Conservation (phyloP, 2,797 vertebrate genomes). For the Leptatherina wallacei region DNA sequence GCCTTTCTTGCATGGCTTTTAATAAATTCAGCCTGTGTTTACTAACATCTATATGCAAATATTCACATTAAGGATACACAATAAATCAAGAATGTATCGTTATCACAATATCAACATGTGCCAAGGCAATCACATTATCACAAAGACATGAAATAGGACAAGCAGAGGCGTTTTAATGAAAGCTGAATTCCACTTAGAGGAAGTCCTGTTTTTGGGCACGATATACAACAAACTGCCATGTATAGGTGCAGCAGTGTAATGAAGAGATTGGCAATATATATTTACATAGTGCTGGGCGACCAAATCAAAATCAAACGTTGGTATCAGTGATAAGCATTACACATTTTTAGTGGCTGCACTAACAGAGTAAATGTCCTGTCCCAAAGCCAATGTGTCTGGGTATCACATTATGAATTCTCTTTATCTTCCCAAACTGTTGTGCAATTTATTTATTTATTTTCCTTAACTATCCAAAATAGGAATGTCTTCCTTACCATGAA, state of each 20-base stretch:
- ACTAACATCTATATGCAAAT: conserved; percentile 44
- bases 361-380: no score
- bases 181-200: no score
- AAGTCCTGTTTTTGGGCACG: no score
- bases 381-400: neutral
- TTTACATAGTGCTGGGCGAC: neutral
- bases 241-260: no score
- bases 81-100: neutral
- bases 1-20: conserved; percentile 60
- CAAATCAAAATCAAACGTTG: neutral
- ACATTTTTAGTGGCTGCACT: neutral
- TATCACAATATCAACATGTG: neutral
- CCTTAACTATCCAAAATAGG: neutral
- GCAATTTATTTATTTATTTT: neutral
- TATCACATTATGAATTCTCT: neutral
- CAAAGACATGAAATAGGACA: neutral
- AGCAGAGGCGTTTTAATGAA: neutral
- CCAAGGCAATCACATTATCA: neutral
- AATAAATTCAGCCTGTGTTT: conserved; percentile 47
- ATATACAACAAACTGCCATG: no score
- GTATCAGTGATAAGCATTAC: neutral
- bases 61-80: neutral
- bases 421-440: neutral
- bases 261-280: no score
- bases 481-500: neutral